These are phyloP conservation scores for Molorchus minor DNA, from an alignment of 2,888 invertebrate genomes.

Conservation along the genomic window DNA sequence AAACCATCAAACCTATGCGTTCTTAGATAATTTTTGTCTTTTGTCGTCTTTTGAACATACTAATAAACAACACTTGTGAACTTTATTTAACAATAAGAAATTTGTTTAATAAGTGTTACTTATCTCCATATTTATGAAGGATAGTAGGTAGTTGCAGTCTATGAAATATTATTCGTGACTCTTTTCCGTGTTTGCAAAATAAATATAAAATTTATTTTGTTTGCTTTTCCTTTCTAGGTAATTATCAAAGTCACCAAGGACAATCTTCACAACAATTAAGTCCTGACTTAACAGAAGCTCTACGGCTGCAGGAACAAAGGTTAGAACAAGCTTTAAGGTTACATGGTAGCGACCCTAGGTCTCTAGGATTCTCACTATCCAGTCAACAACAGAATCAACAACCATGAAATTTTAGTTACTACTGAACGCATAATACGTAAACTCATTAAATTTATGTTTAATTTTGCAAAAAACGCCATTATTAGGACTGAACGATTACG, in stretches of 20 bases:
- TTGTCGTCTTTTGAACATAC: too few relatives aligned
- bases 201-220: not conserved
- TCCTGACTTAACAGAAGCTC: conserved; percentile 76
- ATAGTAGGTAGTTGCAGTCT: too few relatives aligned
- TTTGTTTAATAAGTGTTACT: too few relatives aligned
- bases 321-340: conserved; percentile 84
- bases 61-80: too few relatives aligned
- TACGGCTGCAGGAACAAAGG: conserved; percentile 77
- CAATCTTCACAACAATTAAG: conserved; percentile 67
- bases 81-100: too few relatives aligned
- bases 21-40: too few relatives aligned
- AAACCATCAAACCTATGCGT: too few relatives aligned
- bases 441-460: conserved; percentile 16
- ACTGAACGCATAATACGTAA: conserved; percentile 68
- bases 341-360: conserved; percentile 80
- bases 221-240: conserved; percentile 40
- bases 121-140: too few relatives aligned
- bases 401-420: conserved; percentile 84
- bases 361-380: conserved; percentile 77
- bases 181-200: not conserved
- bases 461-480: conserved; percentile 8
- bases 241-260: conserved; percentile 59
- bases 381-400: conserved; percentile 65
- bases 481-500: conserved; percentile 10
- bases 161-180: too few relatives aligned